phyloP scores from a whole-genome alignment of 1,140 invertebrate species.

The Polypedilum pembai region DNA sequence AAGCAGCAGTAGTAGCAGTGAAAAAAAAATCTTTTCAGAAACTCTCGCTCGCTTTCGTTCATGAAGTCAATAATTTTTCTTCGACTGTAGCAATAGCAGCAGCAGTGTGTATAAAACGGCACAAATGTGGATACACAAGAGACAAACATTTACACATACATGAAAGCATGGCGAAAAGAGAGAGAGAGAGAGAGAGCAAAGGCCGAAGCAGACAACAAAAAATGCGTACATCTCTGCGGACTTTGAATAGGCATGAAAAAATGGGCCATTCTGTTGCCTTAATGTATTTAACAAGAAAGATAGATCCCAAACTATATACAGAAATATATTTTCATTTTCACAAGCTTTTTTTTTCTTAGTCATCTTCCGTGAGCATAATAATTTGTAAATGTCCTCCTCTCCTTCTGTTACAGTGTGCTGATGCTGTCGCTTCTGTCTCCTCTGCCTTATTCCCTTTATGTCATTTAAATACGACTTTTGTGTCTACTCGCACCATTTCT shows the following conservation, averaged over 20 bases:
- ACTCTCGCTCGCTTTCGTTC: too few species aligned
- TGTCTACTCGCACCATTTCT: neutral
- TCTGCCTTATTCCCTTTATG: neutral
- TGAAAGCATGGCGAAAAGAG: neutral
- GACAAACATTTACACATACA: neutral
- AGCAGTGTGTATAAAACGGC: neutral
- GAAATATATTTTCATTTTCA: neutral
- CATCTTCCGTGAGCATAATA: neutral
- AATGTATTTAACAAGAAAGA: constrained; percentile 10
- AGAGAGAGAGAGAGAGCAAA: neutral
- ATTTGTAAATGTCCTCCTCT: constrained; percentile 17
- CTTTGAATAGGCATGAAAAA: neutral
- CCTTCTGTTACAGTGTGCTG: constrained; percentile 1
- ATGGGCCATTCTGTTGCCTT: constrained; percentile 15
- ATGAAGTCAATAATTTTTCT: constrained; percentile 18
- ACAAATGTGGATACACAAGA: neutral
- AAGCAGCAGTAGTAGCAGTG: neutral
- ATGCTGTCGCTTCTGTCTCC: neutral
- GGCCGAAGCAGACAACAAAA: neutral
- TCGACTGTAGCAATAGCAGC: neutral
- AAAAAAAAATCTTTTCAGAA: neutral
- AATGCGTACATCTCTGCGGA: constrained; percentile 7
- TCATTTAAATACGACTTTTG: constrained; percentile 5
- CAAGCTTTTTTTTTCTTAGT: neutral
- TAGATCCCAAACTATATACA: neutral